A percentile compares a stretch with the other conserved stretches of the same genome.
phyloP scores from a whole-genome alignment of 2,797 vertebrate species.

The Melanotaenia nigrans region DNA sequence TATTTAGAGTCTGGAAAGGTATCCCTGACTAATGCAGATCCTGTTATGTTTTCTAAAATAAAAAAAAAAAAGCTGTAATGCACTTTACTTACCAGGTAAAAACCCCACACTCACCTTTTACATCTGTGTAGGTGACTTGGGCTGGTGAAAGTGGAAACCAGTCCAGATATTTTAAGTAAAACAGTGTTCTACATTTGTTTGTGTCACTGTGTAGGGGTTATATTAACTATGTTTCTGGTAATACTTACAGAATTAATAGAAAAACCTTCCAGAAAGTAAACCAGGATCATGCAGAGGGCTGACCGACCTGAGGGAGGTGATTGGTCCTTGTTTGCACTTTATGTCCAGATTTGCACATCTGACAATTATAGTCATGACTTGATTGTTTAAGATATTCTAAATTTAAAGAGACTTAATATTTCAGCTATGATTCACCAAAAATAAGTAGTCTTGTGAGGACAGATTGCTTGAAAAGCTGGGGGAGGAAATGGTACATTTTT shows the following conservation, averaged over 20 bases:
- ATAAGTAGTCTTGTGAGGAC: neutral
- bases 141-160: neutral
- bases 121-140: neutral
- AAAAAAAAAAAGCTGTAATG: constrained; percentile 15
- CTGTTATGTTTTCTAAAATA: constrained; percentile 1
- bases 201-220: constrained; percentile 39
- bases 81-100: constrained; percentile 30
- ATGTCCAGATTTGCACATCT: constrained; percentile 53
- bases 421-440: neutral
- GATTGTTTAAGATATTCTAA: neutral
- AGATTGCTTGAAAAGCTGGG: no score
- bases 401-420: neutral
- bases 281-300: neutral
- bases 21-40: neutral
- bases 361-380: neutral
- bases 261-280: neutral
- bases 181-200: neutral
- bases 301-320: neutral
- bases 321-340: constrained; percentile 61
- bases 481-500: constrained; percentile 3
- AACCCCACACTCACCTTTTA: neutral
- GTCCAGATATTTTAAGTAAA: constrained; percentile 11
- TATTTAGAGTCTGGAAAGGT: neutral
- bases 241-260: neutral
- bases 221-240: neutral